A percentile compares a stretch with the other conserved stretches of the same genome.
phyloP scores from a whole-genome alignment of 2,797 vertebrate genomes.

The Chelidonichthys spinosus region DNA sequence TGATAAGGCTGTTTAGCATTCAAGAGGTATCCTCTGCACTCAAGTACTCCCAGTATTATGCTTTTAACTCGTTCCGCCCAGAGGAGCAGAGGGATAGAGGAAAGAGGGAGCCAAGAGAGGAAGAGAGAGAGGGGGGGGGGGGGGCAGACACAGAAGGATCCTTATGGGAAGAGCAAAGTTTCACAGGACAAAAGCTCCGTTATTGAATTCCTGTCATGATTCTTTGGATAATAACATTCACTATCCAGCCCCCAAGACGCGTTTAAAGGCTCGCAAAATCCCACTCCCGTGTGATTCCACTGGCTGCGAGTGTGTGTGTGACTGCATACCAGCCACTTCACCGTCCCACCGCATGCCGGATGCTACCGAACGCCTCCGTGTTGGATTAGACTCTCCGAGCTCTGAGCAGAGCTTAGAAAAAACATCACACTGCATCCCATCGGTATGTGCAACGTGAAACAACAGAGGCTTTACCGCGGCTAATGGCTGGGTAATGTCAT shows the following conservation, averaged over 20 bases:
- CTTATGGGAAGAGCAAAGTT: conserved; percentile 73
- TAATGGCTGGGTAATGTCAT: conserved; percentile 28
- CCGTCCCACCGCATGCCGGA: conserved; percentile 51
- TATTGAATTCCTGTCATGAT: conserved; percentile 82
- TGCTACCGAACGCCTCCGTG: conserved; percentile 40
- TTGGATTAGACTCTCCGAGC: conserved; percentile 50
- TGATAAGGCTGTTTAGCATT: conserved; percentile 80
- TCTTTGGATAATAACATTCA: conserved; percentile 73
- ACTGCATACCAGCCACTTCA: conserved; percentile 45
- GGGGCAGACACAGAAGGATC: conserved; percentile 59
- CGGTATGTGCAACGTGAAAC: conserved; percentile 37
- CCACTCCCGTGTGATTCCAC: conserved; percentile 56
- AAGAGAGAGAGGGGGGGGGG: conserved; percentile 29
- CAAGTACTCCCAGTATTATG: conserved; percentile 78
- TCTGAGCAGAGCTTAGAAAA: conserved; percentile 51
- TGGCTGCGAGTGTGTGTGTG: conserved; percentile 50
- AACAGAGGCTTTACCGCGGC: conserved; percentile 5
- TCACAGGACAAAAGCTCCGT: conserved; percentile 74
- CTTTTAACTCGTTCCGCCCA: conserved; percentile 79
- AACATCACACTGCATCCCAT: conserved; percentile 51
- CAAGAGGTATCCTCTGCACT: conserved; percentile 73
- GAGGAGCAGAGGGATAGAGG: conserved; percentile 49
- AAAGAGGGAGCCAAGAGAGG: conserved; percentile 30
- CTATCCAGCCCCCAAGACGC: conserved; percentile 60
- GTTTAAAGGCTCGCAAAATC: conserved; percentile 60